Conservation (phyloP, 2,797 vertebrate species). For the Tiaroga cobitis region DNA sequence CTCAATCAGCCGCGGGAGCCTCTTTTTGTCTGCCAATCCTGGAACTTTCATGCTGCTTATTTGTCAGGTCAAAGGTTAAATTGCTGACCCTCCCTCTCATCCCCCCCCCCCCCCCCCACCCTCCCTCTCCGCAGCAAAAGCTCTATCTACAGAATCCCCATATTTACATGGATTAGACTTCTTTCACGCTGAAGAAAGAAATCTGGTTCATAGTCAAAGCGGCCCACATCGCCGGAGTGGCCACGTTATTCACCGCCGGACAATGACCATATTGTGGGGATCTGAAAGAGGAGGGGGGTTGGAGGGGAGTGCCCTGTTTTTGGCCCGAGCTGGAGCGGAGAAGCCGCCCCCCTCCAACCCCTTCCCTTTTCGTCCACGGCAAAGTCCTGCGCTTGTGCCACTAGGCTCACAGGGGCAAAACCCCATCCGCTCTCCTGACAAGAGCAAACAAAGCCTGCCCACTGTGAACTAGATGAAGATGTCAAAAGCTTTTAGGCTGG, state of each 20-base stretch:
- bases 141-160: slow-evolving; percentile 90
- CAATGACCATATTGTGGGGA: slow-evolving; percentile 99
- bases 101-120: not conserved
- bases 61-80: slow-evolving; percentile 99
- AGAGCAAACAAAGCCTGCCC: slow-evolving; percentile 99
- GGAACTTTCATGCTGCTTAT: slow-evolving; percentile 99
- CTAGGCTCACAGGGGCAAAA: slow-evolving; percentile 90
- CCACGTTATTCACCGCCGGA: slow-evolving; percentile 98
- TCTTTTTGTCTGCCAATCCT: slow-evolving; percentile 99
- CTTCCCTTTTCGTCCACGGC: slow-evolving; percentile 79
- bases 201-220: slow-evolving; percentile 97
- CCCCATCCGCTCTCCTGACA: slow-evolving; percentile 96
- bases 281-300: slow-evolving; percentile 83
- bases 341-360: slow-evolving; percentile 75
- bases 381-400: slow-evolving; percentile 97
- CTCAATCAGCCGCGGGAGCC: slow-evolving; percentile 93
- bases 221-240: slow-evolving; percentile 96
- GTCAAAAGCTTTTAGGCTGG: slow-evolving; percentile 92
- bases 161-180: slow-evolving; percentile 99
- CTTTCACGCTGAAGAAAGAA: slow-evolving; percentile 97
- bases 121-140: slow-evolving; percentile 87
- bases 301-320: slow-evolving; percentile 69
- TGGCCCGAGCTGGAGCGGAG: slow-evolving; percentile 60
- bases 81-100: slow-evolving; percentile 90
- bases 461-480: slow-evolving; percentile 97